phyloP scores from a whole-genome alignment of 2,797 vertebrate species.

The Sebastes hopkinsi region DNA sequence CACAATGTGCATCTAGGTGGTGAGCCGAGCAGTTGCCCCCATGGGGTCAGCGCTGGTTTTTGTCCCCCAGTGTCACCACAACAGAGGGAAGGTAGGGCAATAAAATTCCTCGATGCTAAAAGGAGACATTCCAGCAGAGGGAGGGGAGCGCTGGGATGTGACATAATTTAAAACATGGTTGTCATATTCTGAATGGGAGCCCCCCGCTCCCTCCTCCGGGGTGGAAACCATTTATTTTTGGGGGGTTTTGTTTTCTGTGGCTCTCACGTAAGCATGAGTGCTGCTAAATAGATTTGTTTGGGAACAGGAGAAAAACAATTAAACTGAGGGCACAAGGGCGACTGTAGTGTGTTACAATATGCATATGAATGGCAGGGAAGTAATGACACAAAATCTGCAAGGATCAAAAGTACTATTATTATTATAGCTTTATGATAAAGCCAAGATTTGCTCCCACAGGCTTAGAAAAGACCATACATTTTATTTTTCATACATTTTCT shows the following conservation, averaged over 20 bases:
- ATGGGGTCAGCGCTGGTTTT: slow-evolving; percentile 65
- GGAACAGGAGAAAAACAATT: slow-evolving; percentile 25
- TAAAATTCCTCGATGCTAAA: slow-evolving; percentile 64
- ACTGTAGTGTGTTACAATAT: background rate
- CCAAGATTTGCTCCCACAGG: background rate
- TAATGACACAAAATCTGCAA: background rate
- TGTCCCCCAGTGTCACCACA: slow-evolving; percentile 57
- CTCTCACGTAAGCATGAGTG: slow-evolving; percentile 32
- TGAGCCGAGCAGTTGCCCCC: slow-evolving; percentile 53
- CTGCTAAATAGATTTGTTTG: slow-evolving; percentile 31
- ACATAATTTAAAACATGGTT: slow-evolving; percentile 75
- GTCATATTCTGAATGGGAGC: slow-evolving; percentile 67
- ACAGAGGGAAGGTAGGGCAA: slow-evolving; percentile 65
- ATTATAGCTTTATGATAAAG: background rate
- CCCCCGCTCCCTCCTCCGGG: background rate
- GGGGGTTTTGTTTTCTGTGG: background rate
- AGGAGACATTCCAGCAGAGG: slow-evolving; percentile 62
- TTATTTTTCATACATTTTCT: background rate
- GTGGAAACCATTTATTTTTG: slow-evolving; percentile 37
- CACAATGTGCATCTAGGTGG: slow-evolving; percentile 73
- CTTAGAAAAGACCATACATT: background rate
- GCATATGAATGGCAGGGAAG: background rate
- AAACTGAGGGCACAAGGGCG: background rate
- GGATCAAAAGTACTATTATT: background rate
- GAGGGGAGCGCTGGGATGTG: slow-evolving; percentile 36